These are phyloP conservation scores for Propsilocerus akamusi DNA, from an alignment of 1,140 invertebrate genomes.

Conservation along the genomic window DNA sequence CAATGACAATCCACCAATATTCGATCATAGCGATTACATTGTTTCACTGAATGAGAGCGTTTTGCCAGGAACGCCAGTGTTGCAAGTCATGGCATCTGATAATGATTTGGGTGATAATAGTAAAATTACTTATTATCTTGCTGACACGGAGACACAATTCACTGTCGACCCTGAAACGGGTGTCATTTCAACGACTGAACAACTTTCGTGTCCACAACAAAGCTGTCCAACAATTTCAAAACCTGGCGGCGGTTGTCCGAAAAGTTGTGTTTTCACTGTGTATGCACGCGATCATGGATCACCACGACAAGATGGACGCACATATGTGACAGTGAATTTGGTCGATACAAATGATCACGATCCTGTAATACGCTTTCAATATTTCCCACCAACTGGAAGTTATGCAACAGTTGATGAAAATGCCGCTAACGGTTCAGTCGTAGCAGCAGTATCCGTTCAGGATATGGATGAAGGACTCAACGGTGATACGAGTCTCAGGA, in stretches of 20 bases:
- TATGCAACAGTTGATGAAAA: conserved; percentile 89
- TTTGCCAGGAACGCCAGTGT: conserved; percentile 62
- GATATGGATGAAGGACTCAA: conserved; percentile 83
- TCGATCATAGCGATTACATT: conserved; percentile 82
- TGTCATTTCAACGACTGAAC: conserved; percentile 60
- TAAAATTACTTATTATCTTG: conserved; percentile 75
- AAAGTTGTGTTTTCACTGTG: conserved; percentile 86
- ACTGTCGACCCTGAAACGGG: conserved; percentile 76
- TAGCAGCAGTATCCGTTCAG: conserved; percentile 81
- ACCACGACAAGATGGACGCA: conserved; percentile 74
- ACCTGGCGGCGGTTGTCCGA: conserved; percentile 43
- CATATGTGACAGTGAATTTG: conserved; percentile 87
- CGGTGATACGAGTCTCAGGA: conserved; percentile 67
- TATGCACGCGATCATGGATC: conserved; percentile 83
- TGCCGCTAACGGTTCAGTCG: conserved; percentile 68
- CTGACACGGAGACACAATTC: conserved; percentile 70
- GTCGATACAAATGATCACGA: conserved; percentile 90
- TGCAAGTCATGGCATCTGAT: conserved; percentile 82
- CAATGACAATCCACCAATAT: conserved; percentile 88
- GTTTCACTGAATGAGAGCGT: conserved; percentile 84
- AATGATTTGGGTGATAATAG: conserved; percentile 82
- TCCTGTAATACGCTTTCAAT: conserved; percentile 77
- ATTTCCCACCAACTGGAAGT: conserved; percentile 62
- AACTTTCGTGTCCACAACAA: conserved; percentile 57
- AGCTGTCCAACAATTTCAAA: conserved; percentile 30